Conservation (phyloP, 2,797 vertebrate species). For the Bufotes viridis region DNA sequence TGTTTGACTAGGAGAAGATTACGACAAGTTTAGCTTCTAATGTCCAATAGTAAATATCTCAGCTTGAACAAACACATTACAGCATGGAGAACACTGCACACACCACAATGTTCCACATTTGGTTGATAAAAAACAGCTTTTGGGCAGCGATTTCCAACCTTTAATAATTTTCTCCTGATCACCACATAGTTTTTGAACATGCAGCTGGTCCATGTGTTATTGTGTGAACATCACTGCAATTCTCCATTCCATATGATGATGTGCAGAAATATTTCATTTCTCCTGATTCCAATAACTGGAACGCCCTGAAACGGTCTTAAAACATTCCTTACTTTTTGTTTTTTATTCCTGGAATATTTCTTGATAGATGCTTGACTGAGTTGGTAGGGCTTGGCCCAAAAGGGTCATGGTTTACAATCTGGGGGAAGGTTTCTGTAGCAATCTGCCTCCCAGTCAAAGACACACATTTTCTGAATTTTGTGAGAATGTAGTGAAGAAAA, state of each 20-base stretch:
- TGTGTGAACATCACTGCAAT: constrained; percentile 12
- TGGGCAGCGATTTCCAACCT: not conserved
- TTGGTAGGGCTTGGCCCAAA: not conserved
- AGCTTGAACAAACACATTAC: constrained; percentile 50
- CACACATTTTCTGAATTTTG: no score
- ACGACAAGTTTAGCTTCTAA: constrained; percentile 24
- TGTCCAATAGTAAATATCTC: constrained; percentile 50
- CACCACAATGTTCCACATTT: not conserved
- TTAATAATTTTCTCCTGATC: constrained; percentile 40
- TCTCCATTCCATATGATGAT: not conserved
- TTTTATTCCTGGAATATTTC: not conserved
- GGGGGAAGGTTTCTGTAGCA: not conserved
- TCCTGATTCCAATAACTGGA: not conserved
- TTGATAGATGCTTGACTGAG: not conserved
- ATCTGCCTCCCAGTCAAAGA: not conserved
- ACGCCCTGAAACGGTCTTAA: not conserved
- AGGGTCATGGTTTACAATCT: not conserved
- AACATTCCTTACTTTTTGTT: no score
- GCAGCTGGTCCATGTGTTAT: constrained; percentile 14
- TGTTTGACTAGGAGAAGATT: constrained; percentile 39
- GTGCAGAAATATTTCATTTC: not conserved
- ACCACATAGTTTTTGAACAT: constrained; percentile 6
- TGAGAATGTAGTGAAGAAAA: not conserved
- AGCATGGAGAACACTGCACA: constrained; percentile 41
- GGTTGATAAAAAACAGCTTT: constrained; percentile 50